phyloP scores from a whole-genome alignment of 2,888 invertebrate genomes.

The Drosophila antonietae region DNA sequence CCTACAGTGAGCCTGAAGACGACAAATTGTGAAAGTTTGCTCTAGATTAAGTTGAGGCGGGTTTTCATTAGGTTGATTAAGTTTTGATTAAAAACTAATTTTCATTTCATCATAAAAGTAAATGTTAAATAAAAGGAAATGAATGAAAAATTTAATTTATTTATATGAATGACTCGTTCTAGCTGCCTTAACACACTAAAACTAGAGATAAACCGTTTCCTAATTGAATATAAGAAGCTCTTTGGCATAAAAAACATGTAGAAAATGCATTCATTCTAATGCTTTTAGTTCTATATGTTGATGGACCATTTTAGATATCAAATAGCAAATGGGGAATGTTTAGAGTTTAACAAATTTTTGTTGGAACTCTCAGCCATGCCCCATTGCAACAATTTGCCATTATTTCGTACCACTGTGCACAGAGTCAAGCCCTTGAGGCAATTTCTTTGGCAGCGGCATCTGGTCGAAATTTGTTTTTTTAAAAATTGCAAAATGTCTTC shows the following conservation, averaged over 20 bases:
- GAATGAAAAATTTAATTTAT: no score
- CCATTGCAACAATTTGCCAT: not conserved
- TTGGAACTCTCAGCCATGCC: no score
- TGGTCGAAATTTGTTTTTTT: slow-evolving; percentile 12
- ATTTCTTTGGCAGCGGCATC: slow-evolving; percentile 15
- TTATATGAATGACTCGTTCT: not conserved
- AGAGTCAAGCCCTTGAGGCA: slow-evolving; percentile 16
- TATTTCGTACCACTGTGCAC: slow-evolving; percentile 23
- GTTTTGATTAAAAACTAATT: no score
- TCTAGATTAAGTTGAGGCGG: not conserved
- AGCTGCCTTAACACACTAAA: not conserved
- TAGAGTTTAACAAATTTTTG: no score
- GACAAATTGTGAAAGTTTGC: slow-evolving; percentile 5
- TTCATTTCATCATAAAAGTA: no score
- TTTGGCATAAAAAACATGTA: not conserved
- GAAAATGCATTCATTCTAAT: not conserved
- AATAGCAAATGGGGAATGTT: not conserved
- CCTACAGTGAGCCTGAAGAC: slow-evolving; percentile 21
- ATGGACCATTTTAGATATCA: not conserved
- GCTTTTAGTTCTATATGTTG: not conserved
- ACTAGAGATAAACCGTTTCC: not conserved
- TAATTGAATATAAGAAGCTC: not conserved
- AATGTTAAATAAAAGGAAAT: no score
- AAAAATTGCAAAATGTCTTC: slow-evolving; percentile 35
- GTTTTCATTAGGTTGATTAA: not conserved